Evolutionary conservation across 30 jellyfish, hydroid and myxozoan genomes (phyloP).

Genomic region (Calvadosia cruxmelitensis): DNA sequence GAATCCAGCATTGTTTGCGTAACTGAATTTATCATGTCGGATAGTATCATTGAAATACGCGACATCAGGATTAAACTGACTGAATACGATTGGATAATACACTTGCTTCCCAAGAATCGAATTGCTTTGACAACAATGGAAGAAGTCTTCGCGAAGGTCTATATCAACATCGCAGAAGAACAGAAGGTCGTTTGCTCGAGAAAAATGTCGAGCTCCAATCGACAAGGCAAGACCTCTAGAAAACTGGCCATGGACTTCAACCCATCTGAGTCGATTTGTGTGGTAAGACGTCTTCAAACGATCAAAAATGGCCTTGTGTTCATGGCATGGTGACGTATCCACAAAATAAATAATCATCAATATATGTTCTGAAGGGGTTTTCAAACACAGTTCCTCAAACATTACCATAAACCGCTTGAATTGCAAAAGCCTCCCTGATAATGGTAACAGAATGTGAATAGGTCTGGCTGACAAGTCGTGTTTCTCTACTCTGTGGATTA

Average conservation of each 20-base stretch:
- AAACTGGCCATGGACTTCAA: conserved; percentile 70
- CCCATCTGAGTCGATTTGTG: conserved; percentile 60
- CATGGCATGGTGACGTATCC: conserved; percentile 44
- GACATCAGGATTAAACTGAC: conserved; percentile 76
- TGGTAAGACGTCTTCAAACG: conserved; percentile 34
- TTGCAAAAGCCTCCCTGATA: conserved; percentile 76
- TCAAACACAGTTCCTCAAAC: conserved; percentile 59
- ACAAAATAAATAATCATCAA: conserved; percentile 60
- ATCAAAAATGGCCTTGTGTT: conserved; percentile 33
- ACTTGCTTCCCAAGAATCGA: conserved; percentile 71
- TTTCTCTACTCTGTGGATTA: conserved; percentile 54
- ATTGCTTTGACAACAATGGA: conserved; percentile 73
- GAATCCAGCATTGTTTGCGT: conserved; percentile 73
- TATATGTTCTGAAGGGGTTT: conserved; percentile 9
- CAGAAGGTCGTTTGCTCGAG: conserved; percentile 37
- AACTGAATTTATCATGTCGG: conserved; percentile 48
- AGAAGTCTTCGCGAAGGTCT: conserved; percentile 42
- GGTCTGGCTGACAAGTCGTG: neutral
- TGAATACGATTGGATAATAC: conserved; percentile 84
- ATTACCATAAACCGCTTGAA: conserved; percentile 60
- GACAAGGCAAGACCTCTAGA: conserved; percentile 90
- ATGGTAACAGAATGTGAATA: conserved; percentile 63
- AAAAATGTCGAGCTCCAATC: conserved; percentile 93
- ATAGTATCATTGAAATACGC: conserved; percentile 37
- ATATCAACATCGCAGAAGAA: conserved; percentile 95